Evolutionary conservation across 2,797 vertebrate species (phyloP), one percentile per base, ranked within the genome.

Genomic region (Pteropus rufus): DNA sequence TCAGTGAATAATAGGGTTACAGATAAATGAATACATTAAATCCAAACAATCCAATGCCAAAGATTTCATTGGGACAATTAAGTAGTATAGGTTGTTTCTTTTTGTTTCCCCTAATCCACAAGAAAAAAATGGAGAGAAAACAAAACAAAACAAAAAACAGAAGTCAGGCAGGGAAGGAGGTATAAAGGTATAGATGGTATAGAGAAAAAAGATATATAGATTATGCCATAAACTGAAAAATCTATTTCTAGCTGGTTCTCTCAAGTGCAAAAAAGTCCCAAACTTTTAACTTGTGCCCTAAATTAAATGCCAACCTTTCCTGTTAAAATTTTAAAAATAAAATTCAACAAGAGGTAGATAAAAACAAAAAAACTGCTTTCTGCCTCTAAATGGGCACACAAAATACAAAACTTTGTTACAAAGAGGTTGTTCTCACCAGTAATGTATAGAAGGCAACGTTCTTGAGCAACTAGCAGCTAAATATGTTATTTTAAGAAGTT

Each of bases 11-110:
- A 85, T 0, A 77, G 4, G 29, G 24, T 46, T 86, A 75, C 29
- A 96, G 31, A 94, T 39, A 84, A 7, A 92, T 69, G 15, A 92
- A 92, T 36, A 92, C 31, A 96, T 94, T 88, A 96, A 96, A 93
- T 54, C 54, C 36, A 96, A 31, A 86, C 4, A 96, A 94, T 56
- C 24, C 31, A 94, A 90, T 9, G 21, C 60, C 64, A 92, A 72
- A 91, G 62, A 81, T 75, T 56, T 85, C 52, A 87, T 16, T 65
- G 52, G 49, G 31, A 89, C 36, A 91, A 90, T 70, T 86, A 85
- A 29, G 5, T 62, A 93, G 16, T 31, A 44, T 15, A 94, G 46
- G 31, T 44, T 21, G 6, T 80, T 19, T 69, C 31, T 19, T 89
- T 95, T 92, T 88, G n/a, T 85, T 97, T 95, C 58, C 26, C 89